A percentile compares a stretch with the other conserved stretches of the same genome.
Conservation (phyloP, 2,113 vertebrate species). For the Halcyon malimbica region DNA sequence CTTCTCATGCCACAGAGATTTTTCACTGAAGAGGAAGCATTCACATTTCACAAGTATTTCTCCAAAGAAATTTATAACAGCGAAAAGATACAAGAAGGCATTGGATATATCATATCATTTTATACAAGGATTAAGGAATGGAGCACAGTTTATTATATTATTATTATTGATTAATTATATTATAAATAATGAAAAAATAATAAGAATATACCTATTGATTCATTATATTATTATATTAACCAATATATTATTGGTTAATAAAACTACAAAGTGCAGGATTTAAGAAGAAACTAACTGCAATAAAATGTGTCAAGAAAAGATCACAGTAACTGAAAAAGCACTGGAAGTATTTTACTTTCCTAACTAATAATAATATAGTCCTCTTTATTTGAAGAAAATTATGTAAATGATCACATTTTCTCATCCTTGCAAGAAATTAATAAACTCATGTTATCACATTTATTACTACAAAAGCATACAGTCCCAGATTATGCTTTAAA, state of each 20-base stretch:
- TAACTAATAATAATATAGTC: background rate
- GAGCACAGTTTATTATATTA: background rate
- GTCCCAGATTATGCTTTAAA: background rate
- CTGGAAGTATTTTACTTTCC: background rate
- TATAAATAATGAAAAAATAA: too few species aligned
- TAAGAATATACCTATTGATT: too few species aligned
- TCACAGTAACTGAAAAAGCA: background rate
- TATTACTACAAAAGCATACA: background rate
- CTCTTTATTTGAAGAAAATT: background rate
- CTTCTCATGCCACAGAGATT: background rate
- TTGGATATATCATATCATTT: background rate
- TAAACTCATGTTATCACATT: background rate
- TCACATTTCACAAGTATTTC: background rate
- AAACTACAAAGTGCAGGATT: background rate
- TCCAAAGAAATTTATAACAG: background rate
- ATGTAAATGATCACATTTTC: background rate
- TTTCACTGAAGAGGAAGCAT: background rate
- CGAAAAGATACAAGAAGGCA: background rate
- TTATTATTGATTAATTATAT: too few species aligned
- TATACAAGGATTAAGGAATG: background rate
- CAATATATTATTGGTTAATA: background rate
- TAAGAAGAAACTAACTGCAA: background rate
- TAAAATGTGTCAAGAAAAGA: background rate
- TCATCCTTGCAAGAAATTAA: background rate
- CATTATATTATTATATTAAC: too few species aligned